Evolutionary conservation across 1,140 invertebrate genomes (phyloP).

Genomic region (Cardiocondyla obscurior): DNA sequence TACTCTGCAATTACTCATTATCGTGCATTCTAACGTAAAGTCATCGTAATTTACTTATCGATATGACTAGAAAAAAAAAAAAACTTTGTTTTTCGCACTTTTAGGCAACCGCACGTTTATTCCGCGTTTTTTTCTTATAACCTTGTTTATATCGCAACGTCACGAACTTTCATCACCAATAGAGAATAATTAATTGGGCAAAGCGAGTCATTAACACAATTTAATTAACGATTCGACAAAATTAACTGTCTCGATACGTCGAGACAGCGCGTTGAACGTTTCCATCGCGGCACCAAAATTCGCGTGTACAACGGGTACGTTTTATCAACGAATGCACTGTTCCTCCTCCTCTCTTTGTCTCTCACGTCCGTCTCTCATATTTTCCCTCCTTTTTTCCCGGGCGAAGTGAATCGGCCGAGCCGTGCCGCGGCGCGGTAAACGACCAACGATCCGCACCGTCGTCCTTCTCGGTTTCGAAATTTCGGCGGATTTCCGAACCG

Average conservation of each 20-base stretch:
- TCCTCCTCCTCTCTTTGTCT: constrained; percentile 12
- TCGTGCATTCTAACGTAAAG: not conserved
- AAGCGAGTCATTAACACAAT: not conserved
- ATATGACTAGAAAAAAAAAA: not conserved
- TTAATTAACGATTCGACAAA: not conserved
- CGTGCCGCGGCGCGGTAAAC: not conserved
- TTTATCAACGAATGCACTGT: constrained; percentile 21
- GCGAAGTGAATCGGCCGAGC: constrained; percentile 34
- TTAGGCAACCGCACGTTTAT: not conserved
- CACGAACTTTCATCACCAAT: not conserved
- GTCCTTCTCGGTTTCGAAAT: not conserved
- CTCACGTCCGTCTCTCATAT: not conserved
- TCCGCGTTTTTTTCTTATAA: not conserved
- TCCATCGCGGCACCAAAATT: constrained; percentile 2
- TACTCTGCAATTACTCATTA: not conserved
- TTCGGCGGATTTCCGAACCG: constrained; percentile 31
- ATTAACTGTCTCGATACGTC: not conserved
- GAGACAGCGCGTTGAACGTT: constrained; percentile 4
- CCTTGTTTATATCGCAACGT: not conserved
- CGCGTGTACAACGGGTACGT: not conserved
- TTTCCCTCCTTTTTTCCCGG: not conserved
- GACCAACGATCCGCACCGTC: not conserved
- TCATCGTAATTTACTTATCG: not conserved
- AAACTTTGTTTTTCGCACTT: not conserved
- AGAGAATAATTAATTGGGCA: not conserved